Percentiles rank a stretch among this genome's conserved stretches.
Evolutionary conservation across 2,113 vertebrate species (phyloP).

Genomic region (Verasper variegatus): DNA sequence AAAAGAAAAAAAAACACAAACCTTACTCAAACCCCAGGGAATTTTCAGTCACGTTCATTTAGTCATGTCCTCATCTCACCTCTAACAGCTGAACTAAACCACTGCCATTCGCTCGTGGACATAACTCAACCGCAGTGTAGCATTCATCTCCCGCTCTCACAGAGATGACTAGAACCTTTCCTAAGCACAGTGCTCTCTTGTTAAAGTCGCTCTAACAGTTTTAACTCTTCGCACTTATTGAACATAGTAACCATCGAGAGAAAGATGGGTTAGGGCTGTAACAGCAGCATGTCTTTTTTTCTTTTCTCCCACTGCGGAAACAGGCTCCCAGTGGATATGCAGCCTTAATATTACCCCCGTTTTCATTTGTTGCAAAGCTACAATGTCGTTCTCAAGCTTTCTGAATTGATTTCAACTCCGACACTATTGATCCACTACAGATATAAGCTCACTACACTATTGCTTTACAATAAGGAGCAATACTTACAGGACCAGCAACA

Average conservation of each 20-base stretch:
- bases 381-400: constrained; percentile 20
- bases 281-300: background rate
- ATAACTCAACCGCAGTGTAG: constrained; percentile 26
- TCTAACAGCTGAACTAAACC: constrained; percentile 23
- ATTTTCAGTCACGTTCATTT: constrained; percentile 12
- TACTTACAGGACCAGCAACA: constrained; percentile 30
- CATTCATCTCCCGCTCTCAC: constrained; percentile 33
- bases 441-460: background rate
- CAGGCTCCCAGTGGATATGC: constrained; percentile 28
- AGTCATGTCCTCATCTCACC: constrained; percentile 7
- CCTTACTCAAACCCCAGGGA: constrained; percentile 19
- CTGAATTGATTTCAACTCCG: constrained; percentile 12
- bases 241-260: constrained; percentile 10
- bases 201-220: constrained; percentile 8
- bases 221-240: background rate
- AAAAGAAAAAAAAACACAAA: constrained; percentile 3
- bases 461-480: constrained; percentile 47
- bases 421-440: constrained; percentile 13
- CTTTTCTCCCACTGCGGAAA: background rate
- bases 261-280: no score
- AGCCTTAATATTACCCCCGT: constrained; percentile 49
- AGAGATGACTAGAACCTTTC: constrained; percentile 6
- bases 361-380: background rate
- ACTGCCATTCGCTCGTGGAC: constrained; percentile 37
- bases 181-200: constrained; percentile 9